Conservation (phyloP, 2,888 invertebrate species). For the Chironomus riparius region DNA sequence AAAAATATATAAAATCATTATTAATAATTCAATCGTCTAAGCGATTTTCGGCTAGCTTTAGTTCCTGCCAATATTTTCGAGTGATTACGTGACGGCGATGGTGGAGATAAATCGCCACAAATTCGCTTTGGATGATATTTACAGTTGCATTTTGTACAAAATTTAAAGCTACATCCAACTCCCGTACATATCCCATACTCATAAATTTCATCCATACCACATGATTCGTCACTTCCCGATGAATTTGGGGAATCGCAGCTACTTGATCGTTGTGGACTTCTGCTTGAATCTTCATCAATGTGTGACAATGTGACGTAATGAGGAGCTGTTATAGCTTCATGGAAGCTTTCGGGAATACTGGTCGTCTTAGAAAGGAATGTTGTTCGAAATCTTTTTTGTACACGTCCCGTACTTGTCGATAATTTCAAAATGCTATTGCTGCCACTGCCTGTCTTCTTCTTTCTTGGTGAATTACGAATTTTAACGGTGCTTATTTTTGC, state of each 20-base stretch:
- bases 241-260: not conserved
- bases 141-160: constrained; percentile 16
- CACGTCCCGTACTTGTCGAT: not conserved
- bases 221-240: not conserved
- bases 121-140: constrained; percentile 8
- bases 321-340: not conserved
- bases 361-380: constrained; percentile 16
- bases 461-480: constrained; percentile 19
- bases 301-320: not conserved
- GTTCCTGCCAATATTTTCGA: not conserved
- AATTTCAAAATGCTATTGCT: not conserved
- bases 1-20: not conserved
- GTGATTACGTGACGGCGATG: not conserved
- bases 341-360: not conserved
- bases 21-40: constrained; percentile 19
- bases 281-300: not conserved
- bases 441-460: not conserved
- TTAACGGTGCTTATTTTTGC: not conserved
- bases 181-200: constrained; percentile 10
- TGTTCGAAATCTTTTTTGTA: not conserved
- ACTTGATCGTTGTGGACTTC: not conserved
- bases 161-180: not conserved
- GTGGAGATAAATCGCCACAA: constrained; percentile 11
- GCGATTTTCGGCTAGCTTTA: not conserved
- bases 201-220: not conserved